Evolutionary conservation across 2,888 invertebrate genomes (phyloP), one percentile per base, ranked within the genome.

Genomic region (Hetaerina titia): DNA sequence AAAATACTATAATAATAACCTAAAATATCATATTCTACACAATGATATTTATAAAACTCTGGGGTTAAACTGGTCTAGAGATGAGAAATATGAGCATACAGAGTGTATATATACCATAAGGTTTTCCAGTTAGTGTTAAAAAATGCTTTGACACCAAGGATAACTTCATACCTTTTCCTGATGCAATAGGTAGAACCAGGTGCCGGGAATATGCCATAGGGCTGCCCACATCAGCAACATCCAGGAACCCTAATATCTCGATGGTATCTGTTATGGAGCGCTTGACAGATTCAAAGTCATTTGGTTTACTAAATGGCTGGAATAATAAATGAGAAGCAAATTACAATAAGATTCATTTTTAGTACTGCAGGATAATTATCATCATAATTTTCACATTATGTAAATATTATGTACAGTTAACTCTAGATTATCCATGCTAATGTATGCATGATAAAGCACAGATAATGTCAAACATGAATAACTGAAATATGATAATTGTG

Each of bases 141-240:
- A 81, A 31, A 31, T 81, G 2, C 25, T 2, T 13, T n/a, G 13
- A 31, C 6, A 5, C 17, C 60, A 60, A 15, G 60, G 60, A 5
- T 17, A 81, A 81, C 7, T 31, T 2, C 81, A 81, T 94, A 96
- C 96, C 96, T 95, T 96, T 96, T 94, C 95, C 95, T 90, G 96
- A 95, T 31, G 96, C 95, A 31, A 96, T 97, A 0, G 99, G 99
- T 95, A 99, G 97, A 13, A 99, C 98, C 95, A 99, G 97, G 97
- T 99, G 99, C 81, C 99, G 98, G 95, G 99, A 99, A 95, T 99
- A 97, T 5, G 99, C 98, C 96, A 99, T 98, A 5, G 99, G 99
- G 95, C 99, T 99, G 64, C 98, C 98, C 94, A 99, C 98, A 96
- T 99, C 99, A 6, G 98, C 98, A 15, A 99, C 98, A n/a, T 98